Percentiles rank a stretch among this genome's conserved stretches.
phyloP scores from a whole-genome alignment of 2,888 invertebrate genomes.

The Meghimatium bilineatum region DNA sequence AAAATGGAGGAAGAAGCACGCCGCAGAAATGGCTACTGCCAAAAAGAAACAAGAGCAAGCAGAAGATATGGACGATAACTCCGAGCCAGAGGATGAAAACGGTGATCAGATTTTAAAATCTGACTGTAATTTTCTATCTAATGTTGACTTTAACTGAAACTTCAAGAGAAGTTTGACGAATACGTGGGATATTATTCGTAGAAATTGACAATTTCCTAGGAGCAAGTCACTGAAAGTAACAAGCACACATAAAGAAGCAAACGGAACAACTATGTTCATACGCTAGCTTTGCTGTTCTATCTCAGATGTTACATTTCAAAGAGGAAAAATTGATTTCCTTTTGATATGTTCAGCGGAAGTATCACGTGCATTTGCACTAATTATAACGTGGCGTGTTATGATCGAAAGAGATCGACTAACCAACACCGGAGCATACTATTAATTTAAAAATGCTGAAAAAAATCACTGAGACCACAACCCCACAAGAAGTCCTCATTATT shows the following conservation, averaged over 20 bases:
- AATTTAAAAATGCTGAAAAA: no score
- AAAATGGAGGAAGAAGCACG: conserved; percentile 99
- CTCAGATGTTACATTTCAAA: neutral
- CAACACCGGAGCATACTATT: no score
- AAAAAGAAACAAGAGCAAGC: conserved; percentile 76
- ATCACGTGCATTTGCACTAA: neutral
- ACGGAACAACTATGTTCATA: neutral
- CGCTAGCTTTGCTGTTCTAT: neutral
- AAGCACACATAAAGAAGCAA: neutral
- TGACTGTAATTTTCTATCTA: conserved; percentile 48
- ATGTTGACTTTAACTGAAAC: conserved; percentile 34
- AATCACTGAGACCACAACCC: no score
- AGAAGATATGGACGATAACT: conserved; percentile 67
- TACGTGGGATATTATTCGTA: neutral
- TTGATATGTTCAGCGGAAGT: neutral
- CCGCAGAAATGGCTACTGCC: conserved; percentile 98
- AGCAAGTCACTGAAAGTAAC: neutral
- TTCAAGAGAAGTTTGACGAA: neutral
- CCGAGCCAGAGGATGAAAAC: conserved; percentile 69
- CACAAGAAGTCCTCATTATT: no score
- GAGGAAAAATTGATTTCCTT: neutral
- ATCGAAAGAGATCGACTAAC: no score
- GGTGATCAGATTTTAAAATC: conserved; percentile 50
- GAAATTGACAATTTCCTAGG: neutral
- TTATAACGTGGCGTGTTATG: neutral